Evolutionary conservation across 2,113 vertebrate genomes (phyloP).

Genomic region (Hemicordylus capensis): DNA sequence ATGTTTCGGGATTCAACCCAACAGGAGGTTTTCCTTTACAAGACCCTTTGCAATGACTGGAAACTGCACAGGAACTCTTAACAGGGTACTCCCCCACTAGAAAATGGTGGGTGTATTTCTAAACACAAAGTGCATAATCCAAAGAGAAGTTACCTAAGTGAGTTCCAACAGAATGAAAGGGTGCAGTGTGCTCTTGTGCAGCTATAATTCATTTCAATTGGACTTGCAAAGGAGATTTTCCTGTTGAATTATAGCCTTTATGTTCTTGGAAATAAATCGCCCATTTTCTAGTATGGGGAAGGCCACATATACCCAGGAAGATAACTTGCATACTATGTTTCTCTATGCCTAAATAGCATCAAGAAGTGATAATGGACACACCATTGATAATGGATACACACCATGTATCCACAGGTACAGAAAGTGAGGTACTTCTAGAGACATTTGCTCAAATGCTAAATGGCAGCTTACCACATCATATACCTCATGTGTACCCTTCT

Average conservation of each 20-base stretch:
- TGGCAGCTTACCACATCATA: background rate
- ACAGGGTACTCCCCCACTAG: no score
- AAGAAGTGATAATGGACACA: background rate
- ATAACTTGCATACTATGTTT: background rate
- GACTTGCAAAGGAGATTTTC: background rate
- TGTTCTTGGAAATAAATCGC: background rate
- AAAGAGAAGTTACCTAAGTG: no score
- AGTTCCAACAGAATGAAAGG: background rate
- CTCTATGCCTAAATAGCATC: background rate
- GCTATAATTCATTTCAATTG: background rate
- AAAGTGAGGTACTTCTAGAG: background rate
- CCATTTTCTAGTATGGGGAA: background rate
- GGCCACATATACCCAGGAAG: background rate
- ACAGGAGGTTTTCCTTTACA: background rate
- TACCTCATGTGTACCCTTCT: background rate
- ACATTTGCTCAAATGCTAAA: background rate
- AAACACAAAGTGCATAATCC: background rate
- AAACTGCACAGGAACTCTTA: background rate
- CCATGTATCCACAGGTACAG: no score
- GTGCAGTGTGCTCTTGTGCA: background rate
- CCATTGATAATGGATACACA: background rate
- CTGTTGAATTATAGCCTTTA: no score
- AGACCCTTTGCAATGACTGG: background rate
- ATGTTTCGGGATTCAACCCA: background rate
- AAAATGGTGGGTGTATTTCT: background rate